These are phyloP conservation scores for Microplitis demolitor DNA, from an alignment of 1,140 invertebrate genomes.

Conservation along the genomic window DNA sequence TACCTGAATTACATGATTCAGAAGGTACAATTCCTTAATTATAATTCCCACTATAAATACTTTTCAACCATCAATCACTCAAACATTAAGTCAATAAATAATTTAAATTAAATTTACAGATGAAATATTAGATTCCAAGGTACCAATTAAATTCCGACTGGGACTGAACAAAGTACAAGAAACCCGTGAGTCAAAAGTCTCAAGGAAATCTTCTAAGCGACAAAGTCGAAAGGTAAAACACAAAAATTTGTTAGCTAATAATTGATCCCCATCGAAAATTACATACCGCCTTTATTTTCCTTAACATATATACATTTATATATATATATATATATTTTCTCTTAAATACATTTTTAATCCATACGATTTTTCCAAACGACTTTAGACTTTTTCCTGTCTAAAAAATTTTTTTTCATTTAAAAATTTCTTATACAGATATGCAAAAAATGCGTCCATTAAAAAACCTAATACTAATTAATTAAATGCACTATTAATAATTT, in stretches of 20 bases:
- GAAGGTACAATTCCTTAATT: conserved; percentile 39
- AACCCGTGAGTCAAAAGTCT: conserved; percentile 42
- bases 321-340: no score
- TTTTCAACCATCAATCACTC: not conserved
- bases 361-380: no score
- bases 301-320: no score
- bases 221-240: conserved; percentile 54
- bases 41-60: not conserved
- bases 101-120: conserved; percentile 34
- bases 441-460: no score
- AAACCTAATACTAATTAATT: no score
- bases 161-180: conserved; percentile 49
- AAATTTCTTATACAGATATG: no score
- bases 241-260: conserved; percentile 44
- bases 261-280: conserved; percentile 17
- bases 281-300: no score
- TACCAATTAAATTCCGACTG: conserved; percentile 47
- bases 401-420: conserved; percentile 24
- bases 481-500: not conserved
- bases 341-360: no score
- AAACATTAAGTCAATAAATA: not conserved
- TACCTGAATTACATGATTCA: conserved; percentile 48
- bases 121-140: conserved; percentile 46
- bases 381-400: conserved; percentile 7
- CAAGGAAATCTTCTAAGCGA: conserved; percentile 48